phyloP scores from a whole-genome alignment of 2,797 vertebrate genomes.

The Euthynnus affinis region DNA sequence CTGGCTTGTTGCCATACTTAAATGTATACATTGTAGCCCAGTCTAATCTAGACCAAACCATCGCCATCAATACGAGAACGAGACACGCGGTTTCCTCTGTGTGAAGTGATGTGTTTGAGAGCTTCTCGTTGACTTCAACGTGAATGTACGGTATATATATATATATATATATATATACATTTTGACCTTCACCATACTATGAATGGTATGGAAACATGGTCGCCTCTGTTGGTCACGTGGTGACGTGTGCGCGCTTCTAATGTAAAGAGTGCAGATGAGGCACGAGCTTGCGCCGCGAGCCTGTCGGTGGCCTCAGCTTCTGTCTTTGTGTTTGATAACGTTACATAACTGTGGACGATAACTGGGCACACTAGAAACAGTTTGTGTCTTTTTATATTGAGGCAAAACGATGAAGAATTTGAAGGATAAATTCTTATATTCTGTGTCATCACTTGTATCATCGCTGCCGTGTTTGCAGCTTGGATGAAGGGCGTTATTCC shows the following conservation, averaged over 20 bases:
- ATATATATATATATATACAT: too few relatives aligned
- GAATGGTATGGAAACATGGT: slow-evolving; percentile 55
- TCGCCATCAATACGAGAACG: accelerated
- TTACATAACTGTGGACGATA: not conserved
- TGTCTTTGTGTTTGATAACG: not conserved
- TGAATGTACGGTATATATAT: not conserved
- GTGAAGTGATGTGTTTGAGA: not conserved
- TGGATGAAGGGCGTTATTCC: not conserved
- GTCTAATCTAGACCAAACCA: not conserved
- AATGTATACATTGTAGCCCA: not conserved
- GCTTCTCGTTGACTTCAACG: not conserved
- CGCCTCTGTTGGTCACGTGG: slow-evolving; percentile 72
- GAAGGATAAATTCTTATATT: too few relatives aligned
- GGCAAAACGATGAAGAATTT: too few relatives aligned
- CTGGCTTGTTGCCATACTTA: not conserved
- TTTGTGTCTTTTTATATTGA: too few relatives aligned
- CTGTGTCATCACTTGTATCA: too few relatives aligned
- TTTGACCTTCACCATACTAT: slow-evolving; percentile 59
- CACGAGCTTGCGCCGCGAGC: not conserved
- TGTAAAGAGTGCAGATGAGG: slow-evolving; percentile 9
- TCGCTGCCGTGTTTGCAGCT: too few relatives aligned
- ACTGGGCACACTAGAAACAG: not conserved
- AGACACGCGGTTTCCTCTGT: not conserved
- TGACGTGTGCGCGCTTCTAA: slow-evolving; percentile 21
- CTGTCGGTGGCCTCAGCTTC: not conserved